phyloP scores from a whole-genome alignment of 2,797 vertebrate species.

The Valencia hispanica region DNA sequence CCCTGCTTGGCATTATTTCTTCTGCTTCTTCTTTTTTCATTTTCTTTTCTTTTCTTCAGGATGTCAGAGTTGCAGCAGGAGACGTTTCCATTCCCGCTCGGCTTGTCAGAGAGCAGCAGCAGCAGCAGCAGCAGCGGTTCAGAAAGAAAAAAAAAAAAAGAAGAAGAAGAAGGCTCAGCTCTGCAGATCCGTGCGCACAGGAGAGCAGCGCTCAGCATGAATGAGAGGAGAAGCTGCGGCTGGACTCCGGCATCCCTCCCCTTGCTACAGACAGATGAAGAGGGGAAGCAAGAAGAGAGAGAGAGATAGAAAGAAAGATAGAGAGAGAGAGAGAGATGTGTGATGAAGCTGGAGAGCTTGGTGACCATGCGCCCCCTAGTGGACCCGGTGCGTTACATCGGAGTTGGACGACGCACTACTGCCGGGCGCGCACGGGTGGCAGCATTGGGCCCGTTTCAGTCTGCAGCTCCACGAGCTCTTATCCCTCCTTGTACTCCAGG shows the following conservation, averaged over 20 bases:
- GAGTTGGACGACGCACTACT: constrained; percentile 23
- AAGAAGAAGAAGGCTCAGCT: too few relatives aligned
- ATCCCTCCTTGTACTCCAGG: not conserved
- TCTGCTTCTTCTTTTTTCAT: constrained; percentile 57
- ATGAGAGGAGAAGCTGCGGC: constrained; percentile 70
- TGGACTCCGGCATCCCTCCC: constrained; percentile 66
- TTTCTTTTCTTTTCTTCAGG: constrained; percentile 59
- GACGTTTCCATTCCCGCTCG: constrained; percentile 65
- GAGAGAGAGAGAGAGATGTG: constrained; percentile 8
- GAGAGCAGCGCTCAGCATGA: constrained; percentile 76
- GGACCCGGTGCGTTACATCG: constrained; percentile 7
- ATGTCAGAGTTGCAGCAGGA: constrained; percentile 65
- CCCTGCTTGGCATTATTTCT: constrained; percentile 74
- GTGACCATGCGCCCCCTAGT: constrained; percentile 65
- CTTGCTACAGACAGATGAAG: constrained; percentile 25
- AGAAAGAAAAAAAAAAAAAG: too few relatives aligned
- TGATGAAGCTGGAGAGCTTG: constrained; percentile 19
- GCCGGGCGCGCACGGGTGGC: constrained; percentile 63
- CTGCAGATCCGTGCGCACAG: constrained; percentile 69
- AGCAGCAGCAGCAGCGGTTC: constrained; percentile 45
- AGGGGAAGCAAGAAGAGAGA: constrained; percentile 11
- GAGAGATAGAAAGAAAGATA: constrained; percentile 12
- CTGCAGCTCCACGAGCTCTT: not conserved
- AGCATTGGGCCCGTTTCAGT: constrained; percentile 59
- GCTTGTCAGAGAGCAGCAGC: constrained; percentile 41